Percentiles rank a stretch among this genome's conserved stretches.
Conservation (phyloP, 2,113 vertebrate genomes). For the Patagioenas fasciata region DNA sequence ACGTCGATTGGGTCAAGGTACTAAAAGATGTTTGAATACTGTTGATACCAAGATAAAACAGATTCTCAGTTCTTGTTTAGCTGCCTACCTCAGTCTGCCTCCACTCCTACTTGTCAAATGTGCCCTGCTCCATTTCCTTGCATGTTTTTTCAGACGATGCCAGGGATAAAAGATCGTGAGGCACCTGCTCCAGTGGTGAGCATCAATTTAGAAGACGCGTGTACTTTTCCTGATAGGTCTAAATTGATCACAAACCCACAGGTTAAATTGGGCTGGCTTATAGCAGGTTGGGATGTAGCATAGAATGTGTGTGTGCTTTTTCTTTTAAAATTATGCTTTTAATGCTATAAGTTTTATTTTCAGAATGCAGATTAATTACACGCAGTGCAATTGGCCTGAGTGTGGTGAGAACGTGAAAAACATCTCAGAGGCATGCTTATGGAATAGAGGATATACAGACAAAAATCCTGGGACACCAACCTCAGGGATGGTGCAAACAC, state of each 20-base stretch:
- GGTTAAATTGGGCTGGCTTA: neutral
- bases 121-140: slow-evolving; percentile 9
- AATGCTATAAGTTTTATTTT: neutral
- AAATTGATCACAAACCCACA: neutral
- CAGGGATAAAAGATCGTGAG: neutral
- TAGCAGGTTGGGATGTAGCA: neutral
- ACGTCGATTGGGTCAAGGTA: neutral
- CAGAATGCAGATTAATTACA: neutral
- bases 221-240: neutral
- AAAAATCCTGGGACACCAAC: neutral
- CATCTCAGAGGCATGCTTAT: neutral
- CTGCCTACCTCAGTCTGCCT: neutral
- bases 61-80: neutral
- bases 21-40: neutral
- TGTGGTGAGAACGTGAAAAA: neutral
- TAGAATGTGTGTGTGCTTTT: neutral
- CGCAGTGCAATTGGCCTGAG: neutral
- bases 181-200: neutral
- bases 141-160: neutral
- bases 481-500: neutral
- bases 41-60: slow-evolving; percentile 12
- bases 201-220: neutral
- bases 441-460: neutral
- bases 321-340: neutral
- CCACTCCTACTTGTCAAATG: neutral